Percentiles rank a stretch among this genome's conserved stretches.
phyloP scores from a whole-genome alignment of 2,113 vertebrate species.

The Macquaria australasica region DNA sequence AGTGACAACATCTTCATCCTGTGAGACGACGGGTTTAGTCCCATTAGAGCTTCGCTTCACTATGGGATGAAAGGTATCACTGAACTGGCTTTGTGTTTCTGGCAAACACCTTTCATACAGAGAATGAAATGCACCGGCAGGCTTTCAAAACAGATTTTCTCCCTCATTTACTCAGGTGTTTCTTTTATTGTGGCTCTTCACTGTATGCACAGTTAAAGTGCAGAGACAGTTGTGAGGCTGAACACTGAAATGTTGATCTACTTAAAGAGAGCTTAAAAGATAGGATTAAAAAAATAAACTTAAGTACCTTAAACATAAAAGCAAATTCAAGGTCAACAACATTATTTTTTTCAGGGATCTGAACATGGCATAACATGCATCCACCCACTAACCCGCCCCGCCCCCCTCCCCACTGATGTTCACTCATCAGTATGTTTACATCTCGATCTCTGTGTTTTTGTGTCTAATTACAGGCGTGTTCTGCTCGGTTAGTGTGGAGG shows the following conservation, averaged over 20 bases:
- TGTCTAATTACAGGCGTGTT: constrained; percentile 62
- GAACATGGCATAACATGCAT: constrained; percentile 55
- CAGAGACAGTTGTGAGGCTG: neutral
- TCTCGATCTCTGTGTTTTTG: constrained; percentile 45
- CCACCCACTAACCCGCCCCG: constrained; percentile 35
- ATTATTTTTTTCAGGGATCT: constrained; percentile 37
- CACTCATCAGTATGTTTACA: constrained; percentile 54
- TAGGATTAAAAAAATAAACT: constrained; percentile 29
- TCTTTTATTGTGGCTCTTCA: constrained; percentile 20
- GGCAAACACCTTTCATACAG: constrained; percentile 4
- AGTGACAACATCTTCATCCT: neutral
- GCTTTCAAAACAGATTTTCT: constrained; percentile 34
- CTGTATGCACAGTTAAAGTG: neutral
- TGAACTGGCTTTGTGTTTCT: constrained; percentile 23
- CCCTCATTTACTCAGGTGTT: constrained; percentile 43
- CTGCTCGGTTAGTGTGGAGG: constrained; percentile 34
- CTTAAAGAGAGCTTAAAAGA: constrained; percentile 30
- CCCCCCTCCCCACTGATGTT: constrained; percentile 18
- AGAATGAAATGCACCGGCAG: constrained; percentile 7
- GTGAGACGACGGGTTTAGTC: neutral
- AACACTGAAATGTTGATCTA: constrained; percentile 13
- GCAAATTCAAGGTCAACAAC: neutral
- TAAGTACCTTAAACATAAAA: constrained; percentile 14
- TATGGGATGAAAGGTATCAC: neutral
- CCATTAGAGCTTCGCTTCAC: neutral